These are phyloP conservation scores for Hydrozoanthus gracilis DNA, from an alignment of 92 coral and sea anemone species.

Conservation along the genomic window DNA sequence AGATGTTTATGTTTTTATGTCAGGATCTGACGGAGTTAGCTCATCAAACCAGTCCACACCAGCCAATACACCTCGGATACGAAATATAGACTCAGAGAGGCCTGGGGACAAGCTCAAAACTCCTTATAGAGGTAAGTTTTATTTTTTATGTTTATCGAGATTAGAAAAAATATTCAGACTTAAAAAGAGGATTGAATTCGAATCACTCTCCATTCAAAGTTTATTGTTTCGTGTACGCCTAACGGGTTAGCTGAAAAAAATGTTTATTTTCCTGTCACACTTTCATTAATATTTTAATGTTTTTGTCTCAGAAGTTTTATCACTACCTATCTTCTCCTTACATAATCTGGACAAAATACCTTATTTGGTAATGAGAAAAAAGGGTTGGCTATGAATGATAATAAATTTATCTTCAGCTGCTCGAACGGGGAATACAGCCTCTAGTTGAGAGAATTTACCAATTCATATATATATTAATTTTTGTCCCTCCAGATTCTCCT, in stretches of 20 bases:
- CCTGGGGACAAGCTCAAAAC: not conserved
- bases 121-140: conserved; percentile 25
- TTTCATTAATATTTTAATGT: not conserved
- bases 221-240: not conserved
- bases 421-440: no score
- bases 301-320: no score
- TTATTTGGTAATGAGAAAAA: no score
- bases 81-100: not conserved
- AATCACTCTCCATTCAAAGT: not conserved
- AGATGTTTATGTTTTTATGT: not conserved
- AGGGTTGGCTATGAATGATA: no score
- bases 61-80: conserved; percentile 34
- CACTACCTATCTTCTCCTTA: no score
- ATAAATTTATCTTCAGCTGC: no score
- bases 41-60: conserved; percentile 28
- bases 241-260: not conserved
- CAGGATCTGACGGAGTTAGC: conserved; percentile 41
- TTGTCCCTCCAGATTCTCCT: not conserved
- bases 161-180: not conserved
- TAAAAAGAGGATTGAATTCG: not conserved
- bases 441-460: no score
- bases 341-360: no score
- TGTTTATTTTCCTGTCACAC: not conserved
- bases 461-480: conserved; percentile 4
- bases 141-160: no score